Percentiles rank a stretch among this genome's conserved stretches.
Evolutionary conservation across 2,797 vertebrate species (phyloP).

Genomic region (Myotis planiceps): DNA sequence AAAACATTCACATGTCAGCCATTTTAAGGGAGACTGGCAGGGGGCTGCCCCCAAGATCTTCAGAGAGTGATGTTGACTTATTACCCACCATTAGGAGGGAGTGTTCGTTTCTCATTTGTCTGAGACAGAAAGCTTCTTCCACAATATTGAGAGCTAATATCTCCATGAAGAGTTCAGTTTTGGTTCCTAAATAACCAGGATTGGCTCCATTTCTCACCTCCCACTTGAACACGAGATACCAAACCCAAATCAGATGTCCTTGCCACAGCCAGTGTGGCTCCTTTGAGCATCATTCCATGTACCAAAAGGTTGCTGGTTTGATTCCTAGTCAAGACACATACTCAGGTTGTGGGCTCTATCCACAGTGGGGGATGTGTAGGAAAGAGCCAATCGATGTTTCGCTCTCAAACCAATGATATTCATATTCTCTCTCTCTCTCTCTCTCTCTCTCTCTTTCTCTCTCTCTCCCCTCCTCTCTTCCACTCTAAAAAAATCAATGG

Average conservation of each 20-base stretch:
- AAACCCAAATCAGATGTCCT: not conserved
- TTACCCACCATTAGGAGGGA: slow-evolving; percentile 62
- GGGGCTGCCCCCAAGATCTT: slow-evolving; percentile 61
- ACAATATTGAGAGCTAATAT: slow-evolving; percentile 63
- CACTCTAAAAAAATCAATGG: too few species aligned
- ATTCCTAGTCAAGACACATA: not conserved
- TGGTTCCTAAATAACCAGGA: slow-evolving; percentile 68
- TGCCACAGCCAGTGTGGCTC: not conserved
- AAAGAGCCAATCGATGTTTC: not conserved
- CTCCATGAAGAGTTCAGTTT: slow-evolving; percentile 57
- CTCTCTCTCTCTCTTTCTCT: not conserved
- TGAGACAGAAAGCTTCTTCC: slow-evolving; percentile 67
- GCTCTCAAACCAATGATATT: not conserved
- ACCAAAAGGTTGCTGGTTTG: not conserved
- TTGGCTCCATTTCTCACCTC: slow-evolving; percentile 45
- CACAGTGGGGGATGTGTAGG: not conserved
- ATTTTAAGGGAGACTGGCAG: slow-evolving; percentile 61
- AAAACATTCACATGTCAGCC: slow-evolving; percentile 48
- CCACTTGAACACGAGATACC: not conserved
- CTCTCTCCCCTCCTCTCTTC: too few species aligned
- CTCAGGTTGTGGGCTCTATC: not conserved
- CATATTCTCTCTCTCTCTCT: not conserved
- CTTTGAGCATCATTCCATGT: not conserved
- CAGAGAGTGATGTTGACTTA: slow-evolving; percentile 65
- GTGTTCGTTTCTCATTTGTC: slow-evolving; percentile 71